phyloP scores from a whole-genome alignment of 2,797 vertebrate genomes.

The Tamandua tetradactyla region DNA sequence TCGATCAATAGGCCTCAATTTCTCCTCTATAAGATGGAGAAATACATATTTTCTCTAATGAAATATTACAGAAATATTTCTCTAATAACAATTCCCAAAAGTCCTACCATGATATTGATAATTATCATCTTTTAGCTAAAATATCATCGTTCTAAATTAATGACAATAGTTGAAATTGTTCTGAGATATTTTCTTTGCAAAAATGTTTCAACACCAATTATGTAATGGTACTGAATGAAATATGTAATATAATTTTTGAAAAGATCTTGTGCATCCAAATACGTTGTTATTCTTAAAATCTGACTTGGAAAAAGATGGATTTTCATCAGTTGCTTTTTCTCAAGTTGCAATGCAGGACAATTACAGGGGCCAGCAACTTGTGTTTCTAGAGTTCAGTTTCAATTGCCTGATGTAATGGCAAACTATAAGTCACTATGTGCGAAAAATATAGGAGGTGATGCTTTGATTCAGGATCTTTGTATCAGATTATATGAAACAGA shows the following conservation, averaged over 20 bases:
- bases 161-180: not conserved
- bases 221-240: not conserved
- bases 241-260: not conserved
- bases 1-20: not conserved
- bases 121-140: not conserved
- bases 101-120: not conserved
- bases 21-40: not conserved
- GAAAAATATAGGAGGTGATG: not conserved
- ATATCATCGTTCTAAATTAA: not conserved
- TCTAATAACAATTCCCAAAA: not conserved
- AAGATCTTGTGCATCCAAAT: not conserved
- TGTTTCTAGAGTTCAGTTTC: constrained; percentile 7
- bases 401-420: not conserved
- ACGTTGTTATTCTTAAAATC: not conserved
- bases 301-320: constrained; percentile 8
- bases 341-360: not conserved
- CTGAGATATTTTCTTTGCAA: not conserved
- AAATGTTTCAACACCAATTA: not conserved
- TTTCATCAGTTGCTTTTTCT: not conserved
- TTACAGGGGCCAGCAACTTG: not conserved
- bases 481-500: not conserved
- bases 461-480: constrained; percentile 5
- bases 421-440: not conserved
- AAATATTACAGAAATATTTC: too few species aligned
- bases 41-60: not conserved